Conservation (phyloP, 2,113 vertebrate species). For the Nyctibius bracteatus region DNA sequence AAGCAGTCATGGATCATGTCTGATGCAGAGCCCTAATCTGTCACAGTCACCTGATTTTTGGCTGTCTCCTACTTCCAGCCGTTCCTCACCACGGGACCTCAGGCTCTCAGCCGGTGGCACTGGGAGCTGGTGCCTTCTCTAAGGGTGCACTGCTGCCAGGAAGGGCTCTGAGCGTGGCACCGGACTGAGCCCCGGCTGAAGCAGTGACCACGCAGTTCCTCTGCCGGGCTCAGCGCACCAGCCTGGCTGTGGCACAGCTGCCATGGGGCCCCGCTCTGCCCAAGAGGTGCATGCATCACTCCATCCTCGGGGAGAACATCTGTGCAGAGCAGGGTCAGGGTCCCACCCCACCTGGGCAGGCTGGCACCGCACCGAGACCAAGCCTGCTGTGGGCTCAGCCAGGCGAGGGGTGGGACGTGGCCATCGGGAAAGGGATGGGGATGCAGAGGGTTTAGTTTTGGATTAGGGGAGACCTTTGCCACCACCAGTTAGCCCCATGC, state of each 20-base stretch:
- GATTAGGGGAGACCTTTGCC: slow-evolving; percentile 59
- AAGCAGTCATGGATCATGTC: background rate
- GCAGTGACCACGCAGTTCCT: rapidly evolving
- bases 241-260: background rate
- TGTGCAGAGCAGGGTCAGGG: background rate
- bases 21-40: background rate
- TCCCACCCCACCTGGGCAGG: background rate
- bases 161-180: rapidly evolving
- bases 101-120: rapidly evolving
- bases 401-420: background rate
- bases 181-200: rapidly evolving
- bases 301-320: rapidly evolving
- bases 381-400: background rate
- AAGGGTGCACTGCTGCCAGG: background rate
- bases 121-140: background rate
- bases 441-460: background rate
- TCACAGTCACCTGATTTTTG: background rate
- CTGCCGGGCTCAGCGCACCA: background rate
- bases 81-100: background rate
- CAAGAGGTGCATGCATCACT: rapidly evolving
- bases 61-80: background rate
- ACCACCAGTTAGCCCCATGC: background rate
- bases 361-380: rapidly evolving
- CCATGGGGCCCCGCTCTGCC: rapidly evolving
- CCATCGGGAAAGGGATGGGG: background rate